Base-by-base conservation (phyloP, 2,888 invertebrate genomes). In the Caenorhabditis sp. region DNA sequence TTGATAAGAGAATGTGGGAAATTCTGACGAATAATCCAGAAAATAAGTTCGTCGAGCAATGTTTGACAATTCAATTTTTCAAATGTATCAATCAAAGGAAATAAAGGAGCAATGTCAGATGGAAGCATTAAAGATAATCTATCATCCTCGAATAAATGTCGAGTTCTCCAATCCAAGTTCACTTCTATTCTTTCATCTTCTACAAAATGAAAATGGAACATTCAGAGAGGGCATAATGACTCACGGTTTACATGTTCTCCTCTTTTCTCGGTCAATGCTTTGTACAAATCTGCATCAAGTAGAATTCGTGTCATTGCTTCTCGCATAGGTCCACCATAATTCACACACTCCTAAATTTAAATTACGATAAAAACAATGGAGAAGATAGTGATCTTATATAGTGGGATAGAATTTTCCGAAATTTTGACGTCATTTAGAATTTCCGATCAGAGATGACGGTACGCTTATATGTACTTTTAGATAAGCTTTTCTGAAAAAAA, bases 1-100 rank as follows among this genome's bases (percentile, higher is more conserved):
- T 85, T 84, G 70, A 85, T 83, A 21, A 83, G 69, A 49, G 66
- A 67, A 67, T 85, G 85, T 23, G 85, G 85, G 63, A 82, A 85
- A 23, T 68, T 56, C 23, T 81, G 75, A 1, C 84, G 74, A n/a
- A 77, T 70, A 2, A 81, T 76, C 76, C 83, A 85, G 65, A 85
- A 80, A 2, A 85, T 66, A 21, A 85, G 63, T 50, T 85, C 85
- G 68, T 85, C 84, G n/a, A 85, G 67, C 14, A 85, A 57, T 3
- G 60, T 56, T 5, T 53, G 27, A 50, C 75, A 78, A 14, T 66
- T 58, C 21, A 52, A 31, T 10, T 27, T 43, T 12, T 59, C 60
- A 0, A 69, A 20, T 8, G 57, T 53, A 1, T 54, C 36, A 1
- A 61, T 21, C 0, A 61, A 27, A 17, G 60, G 57, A 23, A 71